Base-by-base conservation (phyloP, 2,113 vertebrate species). In the Pteropus alecto region DNA sequence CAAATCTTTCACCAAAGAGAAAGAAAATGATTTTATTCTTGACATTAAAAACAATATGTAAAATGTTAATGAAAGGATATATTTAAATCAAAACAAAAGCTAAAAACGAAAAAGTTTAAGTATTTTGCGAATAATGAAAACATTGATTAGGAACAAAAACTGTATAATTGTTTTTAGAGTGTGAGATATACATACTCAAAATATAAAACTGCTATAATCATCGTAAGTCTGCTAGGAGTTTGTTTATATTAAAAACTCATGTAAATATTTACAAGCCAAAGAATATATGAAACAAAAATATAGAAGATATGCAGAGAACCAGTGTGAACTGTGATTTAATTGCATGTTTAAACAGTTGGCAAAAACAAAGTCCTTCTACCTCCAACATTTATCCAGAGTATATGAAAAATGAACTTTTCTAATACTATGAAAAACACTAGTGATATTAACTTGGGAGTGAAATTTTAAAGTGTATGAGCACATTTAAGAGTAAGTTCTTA, bases 81-180 rank as follows among this genome's bases (percentile, higher is more conserved):
- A 35, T 95, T 96, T 94, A 95, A 96, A 84, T 81, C 83, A 94
- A 98, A 97, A 95, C 96, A 95, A 96, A 65, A 94, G 74, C 46
- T 88, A 95, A 92, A 92, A 96, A 97, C 77, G 97, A 96, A 68
- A 92, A 77, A 97, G 88, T 88, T 94, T 95, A 82, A 96, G 83
- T 95, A 86, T 95, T 97, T 97, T 95, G 76, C 95, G 61, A 98
- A 98, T 96, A 98, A 98, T 95, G 86, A 96, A 93, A 98, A 89
- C 78, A 95, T 98, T 95, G 97, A 97, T 90, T 96, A 95, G 97
- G 70, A 98, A 97, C 96, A 91, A 93, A 98, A 98, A 97, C 95
- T 86, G 94, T 84, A 97, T 89, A 93, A 97, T 30, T 95, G 68
- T 88, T 97, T 98, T 96, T 76, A 94, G 77, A 97, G 81, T 89